phyloP scores from a whole-genome alignment of 2,113 vertebrate genomes.

The Spheniscus mendiculus region DNA sequence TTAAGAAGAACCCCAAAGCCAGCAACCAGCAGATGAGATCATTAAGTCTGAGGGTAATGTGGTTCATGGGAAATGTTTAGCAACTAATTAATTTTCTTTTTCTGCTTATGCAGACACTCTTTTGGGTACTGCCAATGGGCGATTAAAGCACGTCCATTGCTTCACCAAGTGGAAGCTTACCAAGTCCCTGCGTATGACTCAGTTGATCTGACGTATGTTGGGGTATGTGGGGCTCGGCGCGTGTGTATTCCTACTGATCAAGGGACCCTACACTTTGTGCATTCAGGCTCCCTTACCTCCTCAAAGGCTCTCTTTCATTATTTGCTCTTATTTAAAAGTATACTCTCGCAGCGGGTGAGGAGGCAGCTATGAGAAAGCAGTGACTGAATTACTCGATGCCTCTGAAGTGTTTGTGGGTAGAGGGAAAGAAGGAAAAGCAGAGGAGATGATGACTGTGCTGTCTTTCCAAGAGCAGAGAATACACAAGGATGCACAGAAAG shows the following conservation, averaged over 20 bases:
- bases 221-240: rapidly evolving
- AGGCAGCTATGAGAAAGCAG: background rate
- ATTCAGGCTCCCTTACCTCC: background rate
- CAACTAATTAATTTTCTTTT: background rate
- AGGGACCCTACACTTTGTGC: background rate
- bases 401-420: background rate
- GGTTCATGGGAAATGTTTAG: background rate
- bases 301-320: background rate
- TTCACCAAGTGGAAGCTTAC: background rate
- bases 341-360: rapidly evolving
- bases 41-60: background rate
- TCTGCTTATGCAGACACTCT: background rate
- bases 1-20: background rate
- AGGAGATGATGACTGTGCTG: background rate
- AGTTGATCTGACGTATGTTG: background rate
- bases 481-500: background rate
- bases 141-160: background rate
- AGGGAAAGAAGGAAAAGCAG: background rate
- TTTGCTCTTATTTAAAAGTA: background rate
- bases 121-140: background rate
- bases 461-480: background rate
- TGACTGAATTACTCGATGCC: background rate
- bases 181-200: background rate
- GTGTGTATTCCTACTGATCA: background rate
- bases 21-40: conserved; percentile 11